These are phyloP conservation scores for Aphaenogaster floridana DNA, from an alignment of 1,140 invertebrate genomes.

Conservation along the genomic window DNA sequence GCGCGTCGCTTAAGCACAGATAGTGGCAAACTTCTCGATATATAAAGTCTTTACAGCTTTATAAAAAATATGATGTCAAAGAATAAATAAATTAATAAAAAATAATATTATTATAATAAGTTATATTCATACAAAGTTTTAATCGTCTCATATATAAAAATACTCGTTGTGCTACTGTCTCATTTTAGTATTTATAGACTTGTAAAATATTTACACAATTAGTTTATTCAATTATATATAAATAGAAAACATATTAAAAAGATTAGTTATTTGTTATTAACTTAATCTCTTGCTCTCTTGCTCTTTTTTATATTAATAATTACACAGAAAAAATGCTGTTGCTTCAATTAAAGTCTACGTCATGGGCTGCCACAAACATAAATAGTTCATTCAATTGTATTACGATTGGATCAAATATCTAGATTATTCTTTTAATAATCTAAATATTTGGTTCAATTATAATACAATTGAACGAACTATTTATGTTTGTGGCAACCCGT, in stretches of 20 bases:
- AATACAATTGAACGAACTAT: no score
- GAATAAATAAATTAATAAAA: constrained; percentile 23
- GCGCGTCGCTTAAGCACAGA: constrained; percentile 13
- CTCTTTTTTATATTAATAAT: neutral
- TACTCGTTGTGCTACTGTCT: neutral
- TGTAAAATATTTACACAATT: neutral
- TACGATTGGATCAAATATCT: no score
- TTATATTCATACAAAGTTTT: neutral
- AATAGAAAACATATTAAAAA: neutral
- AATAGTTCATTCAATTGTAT: no score
- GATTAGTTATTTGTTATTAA: neutral
- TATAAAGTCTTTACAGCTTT: neutral
- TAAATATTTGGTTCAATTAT: no score
- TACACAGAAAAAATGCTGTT: neutral
- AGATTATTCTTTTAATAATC: no score
- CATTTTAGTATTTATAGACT: neutral
- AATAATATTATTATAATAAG: no score
- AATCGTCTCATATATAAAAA: neutral
- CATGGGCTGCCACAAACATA: no score
- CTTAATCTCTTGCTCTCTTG: neutral
- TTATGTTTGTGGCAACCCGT: no score
- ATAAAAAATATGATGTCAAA: neutral
- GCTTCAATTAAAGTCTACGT: no score
- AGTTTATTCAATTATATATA: constrained; percentile 1
- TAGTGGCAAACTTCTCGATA: neutral